A percentile compares a stretch with the other conserved stretches of the same genome.
These are phyloP conservation scores for Boleophthalmus pectinirostris DNA, from an alignment of 2,113 vertebrate genomes.

Conservation along the genomic window DNA sequence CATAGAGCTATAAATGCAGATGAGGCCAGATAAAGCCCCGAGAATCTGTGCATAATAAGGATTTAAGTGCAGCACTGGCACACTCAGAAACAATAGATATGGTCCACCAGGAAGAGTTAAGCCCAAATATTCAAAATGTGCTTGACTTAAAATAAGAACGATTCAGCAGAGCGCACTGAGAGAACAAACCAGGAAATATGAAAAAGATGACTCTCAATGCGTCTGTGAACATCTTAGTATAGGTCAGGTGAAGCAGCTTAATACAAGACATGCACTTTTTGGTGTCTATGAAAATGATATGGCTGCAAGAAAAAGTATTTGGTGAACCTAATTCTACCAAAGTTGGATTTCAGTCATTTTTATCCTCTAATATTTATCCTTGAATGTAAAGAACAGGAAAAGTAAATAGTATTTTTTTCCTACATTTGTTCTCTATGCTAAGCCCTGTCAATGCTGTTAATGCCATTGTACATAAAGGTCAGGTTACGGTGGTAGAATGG, in stretches of 20 bases:
- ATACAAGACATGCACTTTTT: not conserved
- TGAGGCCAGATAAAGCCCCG: constrained; percentile 30
- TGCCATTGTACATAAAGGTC: too few species aligned
- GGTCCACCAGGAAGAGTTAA: constrained; percentile 30
- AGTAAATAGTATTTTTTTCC: too few species aligned
- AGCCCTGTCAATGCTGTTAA: too few species aligned
- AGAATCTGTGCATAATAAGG: constrained; percentile 49
- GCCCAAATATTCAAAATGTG: constrained; percentile 46
- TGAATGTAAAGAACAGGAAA: too few species aligned
- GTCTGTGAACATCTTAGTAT: not conserved
- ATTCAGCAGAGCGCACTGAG: constrained; percentile 14
- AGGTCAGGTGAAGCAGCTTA: not conserved
- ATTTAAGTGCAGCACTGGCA: constrained; percentile 38
- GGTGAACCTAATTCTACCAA: too few species aligned
- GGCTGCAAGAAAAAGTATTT: too few species aligned
- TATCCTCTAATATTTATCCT: too few species aligned
- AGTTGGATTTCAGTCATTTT: too few species aligned
- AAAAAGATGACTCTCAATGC: not conserved
- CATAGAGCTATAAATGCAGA: constrained; percentile 13
- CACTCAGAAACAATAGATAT: constrained; percentile 42
- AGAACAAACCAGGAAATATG: not conserved
- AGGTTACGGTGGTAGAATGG: not conserved
- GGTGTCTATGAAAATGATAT: too few species aligned
- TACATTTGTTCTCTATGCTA: too few species aligned
- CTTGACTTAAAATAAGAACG: constrained; percentile 16